Evolutionary conservation across 2,888 invertebrate species (phyloP).

Genomic region (Hipparchia sbordonii): DNA sequence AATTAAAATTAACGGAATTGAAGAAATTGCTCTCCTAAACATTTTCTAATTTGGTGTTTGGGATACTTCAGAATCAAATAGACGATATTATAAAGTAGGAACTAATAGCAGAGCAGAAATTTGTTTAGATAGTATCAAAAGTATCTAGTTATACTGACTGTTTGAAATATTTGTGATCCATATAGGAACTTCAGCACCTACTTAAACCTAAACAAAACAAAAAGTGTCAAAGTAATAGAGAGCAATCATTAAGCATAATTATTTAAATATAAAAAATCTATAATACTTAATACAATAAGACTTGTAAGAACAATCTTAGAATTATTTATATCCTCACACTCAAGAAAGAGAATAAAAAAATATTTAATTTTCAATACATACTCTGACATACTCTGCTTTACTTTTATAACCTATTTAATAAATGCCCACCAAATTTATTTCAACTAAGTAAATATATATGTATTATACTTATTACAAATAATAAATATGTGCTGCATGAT

Average conservation of each 20-base stretch:
- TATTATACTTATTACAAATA: conserved; percentile 14
- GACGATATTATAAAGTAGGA: conserved; percentile 30
- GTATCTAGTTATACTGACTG: conserved; percentile 5
- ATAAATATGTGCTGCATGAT: conserved; percentile 6
- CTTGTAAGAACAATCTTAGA: conserved; percentile 22
- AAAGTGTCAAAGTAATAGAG: conserved; percentile 26
- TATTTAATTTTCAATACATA: conserved; percentile 34
- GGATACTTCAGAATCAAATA: background rate
- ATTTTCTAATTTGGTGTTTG: too few relatives aligned
- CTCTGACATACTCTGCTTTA: conserved; percentile 13
- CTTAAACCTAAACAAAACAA: conserved; percentile 6
- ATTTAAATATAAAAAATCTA: conserved; percentile 17
- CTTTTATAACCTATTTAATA: conserved; percentile 24
- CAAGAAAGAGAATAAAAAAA: conserved; percentile 36
- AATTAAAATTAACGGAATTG: too few relatives aligned
- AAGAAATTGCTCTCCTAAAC: too few relatives aligned
- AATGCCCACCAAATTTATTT: conserved; percentile 23
- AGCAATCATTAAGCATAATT: conserved; percentile 22
- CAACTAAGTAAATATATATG: background rate
- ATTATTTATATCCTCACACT: conserved; percentile 23
- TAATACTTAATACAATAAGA: conserved; percentile 12
- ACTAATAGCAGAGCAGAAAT: conserved; percentile 32
- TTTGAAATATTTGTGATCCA: conserved; percentile 22
- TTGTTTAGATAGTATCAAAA: background rate
- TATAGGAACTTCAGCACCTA: conserved; percentile 25